Conservation (phyloP, 2,113 vertebrate species). For the Ivindomyrus marchei region DNA sequence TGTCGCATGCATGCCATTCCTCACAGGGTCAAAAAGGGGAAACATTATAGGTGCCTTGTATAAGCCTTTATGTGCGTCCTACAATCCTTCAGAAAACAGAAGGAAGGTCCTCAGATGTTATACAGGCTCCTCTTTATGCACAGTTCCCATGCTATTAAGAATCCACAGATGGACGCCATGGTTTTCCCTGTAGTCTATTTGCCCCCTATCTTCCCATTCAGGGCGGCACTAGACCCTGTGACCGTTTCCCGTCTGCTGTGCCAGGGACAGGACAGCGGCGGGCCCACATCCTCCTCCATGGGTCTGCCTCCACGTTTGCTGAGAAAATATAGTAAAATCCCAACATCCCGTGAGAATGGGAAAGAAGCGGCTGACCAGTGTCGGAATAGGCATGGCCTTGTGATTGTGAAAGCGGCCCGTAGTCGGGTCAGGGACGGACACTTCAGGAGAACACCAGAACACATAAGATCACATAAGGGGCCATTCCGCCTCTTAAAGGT, state of each 20-base stretch:
- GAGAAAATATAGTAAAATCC: slow-evolving; percentile 35
- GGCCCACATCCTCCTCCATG: background rate
- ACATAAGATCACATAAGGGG: background rate
- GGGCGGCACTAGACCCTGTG: background rate
- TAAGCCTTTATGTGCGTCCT: slow-evolving; percentile 47
- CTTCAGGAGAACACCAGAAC: background rate
- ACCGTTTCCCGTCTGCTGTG: background rate
- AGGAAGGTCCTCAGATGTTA: slow-evolving; percentile 27
- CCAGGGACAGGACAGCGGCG: background rate
- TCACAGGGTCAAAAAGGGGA: slow-evolving; percentile 49
- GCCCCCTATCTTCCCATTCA: background rate
- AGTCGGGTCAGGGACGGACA: background rate
- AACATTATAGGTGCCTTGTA: slow-evolving; percentile 58
- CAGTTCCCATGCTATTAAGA: slow-evolving; percentile 52
- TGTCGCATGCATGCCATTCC: slow-evolving; percentile 51
- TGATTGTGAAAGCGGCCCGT: slow-evolving; percentile 14
- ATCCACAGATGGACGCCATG: slow-evolving; percentile 30
- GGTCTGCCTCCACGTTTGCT: slow-evolving; percentile 17
- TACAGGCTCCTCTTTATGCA: slow-evolving; percentile 25
- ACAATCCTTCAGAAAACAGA: slow-evolving; percentile 33
- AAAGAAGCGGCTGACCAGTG: background rate
- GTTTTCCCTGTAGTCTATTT: slow-evolving; percentile 3
- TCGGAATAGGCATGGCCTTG: slow-evolving; percentile 15
- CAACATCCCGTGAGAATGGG: slow-evolving; percentile 19
- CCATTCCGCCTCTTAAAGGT: background rate